phyloP scores from a whole-genome alignment of 2,113 vertebrate species.

The Passer domesticus region DNA sequence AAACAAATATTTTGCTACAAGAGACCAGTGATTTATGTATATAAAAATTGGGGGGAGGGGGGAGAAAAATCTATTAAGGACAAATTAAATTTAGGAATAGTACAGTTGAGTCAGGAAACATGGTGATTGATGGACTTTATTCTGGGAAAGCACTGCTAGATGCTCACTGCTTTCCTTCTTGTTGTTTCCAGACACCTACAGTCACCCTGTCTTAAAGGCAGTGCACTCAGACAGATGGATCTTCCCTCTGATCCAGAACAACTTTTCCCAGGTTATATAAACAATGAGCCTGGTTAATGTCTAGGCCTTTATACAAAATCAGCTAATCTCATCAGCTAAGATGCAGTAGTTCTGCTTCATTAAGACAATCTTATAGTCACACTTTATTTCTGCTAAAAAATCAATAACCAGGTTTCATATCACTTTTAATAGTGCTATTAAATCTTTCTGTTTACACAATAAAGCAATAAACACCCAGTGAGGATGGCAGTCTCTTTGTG shows the following conservation, averaged over 20 bases:
- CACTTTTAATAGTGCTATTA: background rate
- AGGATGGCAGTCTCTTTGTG: background rate
- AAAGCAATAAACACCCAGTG: background rate
- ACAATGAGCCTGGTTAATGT: background rate
- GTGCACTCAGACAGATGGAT: fast-evolving
- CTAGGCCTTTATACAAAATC: background rate
- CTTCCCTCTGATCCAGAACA: background rate
- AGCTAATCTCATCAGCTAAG: background rate
- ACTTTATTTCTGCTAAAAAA: background rate
- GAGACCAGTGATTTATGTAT: background rate
- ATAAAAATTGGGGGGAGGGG: fast-evolving
- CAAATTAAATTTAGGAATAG: background rate
- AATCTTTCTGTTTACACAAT: background rate
- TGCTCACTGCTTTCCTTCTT: background rate
- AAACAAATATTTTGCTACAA: background rate
- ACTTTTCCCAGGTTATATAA: background rate
- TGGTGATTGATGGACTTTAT: background rate
- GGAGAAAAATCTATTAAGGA: background rate
- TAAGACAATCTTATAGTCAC: background rate
- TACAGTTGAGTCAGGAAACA: background rate
- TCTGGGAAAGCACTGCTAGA: background rate
- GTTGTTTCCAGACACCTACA: background rate
- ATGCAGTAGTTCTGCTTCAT: background rate
- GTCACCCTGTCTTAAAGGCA: background rate
- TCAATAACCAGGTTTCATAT: background rate